phyloP scores from a whole-genome alignment of 2,888 invertebrate species.

The Cryptus viduatorius region DNA sequence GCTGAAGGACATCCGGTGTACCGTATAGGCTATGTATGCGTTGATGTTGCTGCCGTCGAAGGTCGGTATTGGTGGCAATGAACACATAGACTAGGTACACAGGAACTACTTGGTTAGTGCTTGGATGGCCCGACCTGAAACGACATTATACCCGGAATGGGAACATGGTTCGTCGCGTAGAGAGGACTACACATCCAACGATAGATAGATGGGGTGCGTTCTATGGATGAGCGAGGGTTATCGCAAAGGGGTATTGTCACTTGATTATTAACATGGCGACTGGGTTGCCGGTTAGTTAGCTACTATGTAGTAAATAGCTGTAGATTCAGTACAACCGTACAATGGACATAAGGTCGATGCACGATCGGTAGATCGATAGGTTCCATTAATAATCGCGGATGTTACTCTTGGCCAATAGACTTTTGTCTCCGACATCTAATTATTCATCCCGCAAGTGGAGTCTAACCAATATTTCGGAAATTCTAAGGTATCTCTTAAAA shows the following conservation, averaged over 20 bases:
- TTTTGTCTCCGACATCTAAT: not conserved
- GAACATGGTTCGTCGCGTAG: conserved; percentile 30
- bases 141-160: conserved; percentile 26
- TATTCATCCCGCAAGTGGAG: not conserved
- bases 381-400: not conserved
- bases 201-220: conserved; percentile 8
- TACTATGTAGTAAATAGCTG: conserved; percentile 7
- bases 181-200: conserved; percentile 19
- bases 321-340: not conserved
- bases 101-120: conserved; percentile 37
- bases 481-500: not conserved
- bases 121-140: conserved; percentile 13
- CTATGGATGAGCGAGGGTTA: not conserved
- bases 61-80: conserved; percentile 27
- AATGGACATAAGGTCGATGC: not conserved
- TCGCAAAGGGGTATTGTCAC: not conserved
- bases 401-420: not conserved
- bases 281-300: conserved; percentile 6
- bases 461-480: not conserved
- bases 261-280: conserved; percentile 39
- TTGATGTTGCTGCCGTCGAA: conserved; percentile 7
- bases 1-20: not conserved
- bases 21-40: conserved; percentile 22
- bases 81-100: conserved; percentile 4
- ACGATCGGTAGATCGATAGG: conserved; percentile 7